Base-by-base conservation (phyloP, 2,888 invertebrate genomes). In the Diloba caeruleocephala region DNA sequence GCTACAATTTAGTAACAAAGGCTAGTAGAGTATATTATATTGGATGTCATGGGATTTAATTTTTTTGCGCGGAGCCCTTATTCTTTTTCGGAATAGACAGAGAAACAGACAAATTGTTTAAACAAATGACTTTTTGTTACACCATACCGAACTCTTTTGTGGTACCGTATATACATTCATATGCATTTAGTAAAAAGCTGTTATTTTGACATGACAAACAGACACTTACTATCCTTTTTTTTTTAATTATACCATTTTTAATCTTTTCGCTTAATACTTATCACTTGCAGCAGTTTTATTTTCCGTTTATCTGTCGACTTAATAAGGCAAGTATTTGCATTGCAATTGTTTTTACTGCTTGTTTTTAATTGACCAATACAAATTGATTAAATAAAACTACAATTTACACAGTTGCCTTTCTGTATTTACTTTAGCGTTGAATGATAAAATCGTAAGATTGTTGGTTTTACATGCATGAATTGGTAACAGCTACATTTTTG, bases 241-340 rank as follows among this genome's bases (percentile, higher is more conserved):
- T 19, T 19, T 3, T 3, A 19, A 10, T 8, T 7, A 31, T 31
- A 1, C 6, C 5, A 17, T 28, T 33, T 4, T 19, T 9, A 1
- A 1, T n/a, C 0, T 15, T 45, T 41, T 33, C 66, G 71, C 73
- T 60, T 6, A 2, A 3, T 34, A 21, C 56, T 55, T 53, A 31
- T 57, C 17, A 26, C 60, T 73, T 66, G 17, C 4, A 32, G 15
- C 54, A 21, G 28, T 32, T 38, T 34, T 57, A 29, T 54, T 55
- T 59, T 56, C 62, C 53, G 55, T 71, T 72, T 70, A 76, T 72
- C 72, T 71, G 73, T 78, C 64, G 70, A 69, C 71, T 77, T 78
- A 74, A 76, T 74, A 78, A 76, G 71, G 70, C 66, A 68, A 68
- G 72, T 71, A 80, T 81, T 80, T 79, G 78, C 78, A 80, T 80